phyloP scores from a whole-genome alignment of 2,888 invertebrate species.

The Eilema depressum region DNA sequence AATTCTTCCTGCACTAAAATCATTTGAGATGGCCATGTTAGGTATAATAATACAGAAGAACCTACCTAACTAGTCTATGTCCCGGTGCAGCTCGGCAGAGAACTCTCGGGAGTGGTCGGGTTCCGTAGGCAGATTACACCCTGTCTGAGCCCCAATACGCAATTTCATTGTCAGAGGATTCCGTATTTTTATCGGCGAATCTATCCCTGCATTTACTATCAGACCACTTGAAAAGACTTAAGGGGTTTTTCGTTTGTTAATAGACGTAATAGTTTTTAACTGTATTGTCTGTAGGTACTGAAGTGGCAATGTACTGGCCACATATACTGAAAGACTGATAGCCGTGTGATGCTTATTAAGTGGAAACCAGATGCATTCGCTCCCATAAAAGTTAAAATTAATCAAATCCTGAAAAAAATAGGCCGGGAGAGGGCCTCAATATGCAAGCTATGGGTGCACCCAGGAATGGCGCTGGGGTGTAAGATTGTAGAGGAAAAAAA shows the following conservation, averaged over 20 bases:
- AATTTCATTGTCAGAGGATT: constrained; percentile 83
- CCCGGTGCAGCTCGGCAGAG: constrained; percentile 68
- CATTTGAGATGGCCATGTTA: background rate
- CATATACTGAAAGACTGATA: no score
- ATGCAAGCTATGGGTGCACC: no score
- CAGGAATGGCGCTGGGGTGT: no score
- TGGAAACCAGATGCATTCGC: no score
- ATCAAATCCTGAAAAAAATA: no score
- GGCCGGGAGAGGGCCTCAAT: no score
- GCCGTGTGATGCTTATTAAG: no score
- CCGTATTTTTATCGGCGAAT: constrained; percentile 80
- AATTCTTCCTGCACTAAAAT: background rate
- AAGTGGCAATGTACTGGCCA: no score
- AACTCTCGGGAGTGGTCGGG: constrained; percentile 81
- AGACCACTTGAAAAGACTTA: constrained; percentile 59
- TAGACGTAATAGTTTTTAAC: background rate
- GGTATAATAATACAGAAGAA: background rate
- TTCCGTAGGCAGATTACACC: constrained; percentile 84
- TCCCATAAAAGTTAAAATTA: no score
- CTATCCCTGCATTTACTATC: constrained; percentile 68
- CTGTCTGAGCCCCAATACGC: constrained; percentile 85
- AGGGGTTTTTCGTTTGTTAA: constrained; percentile 17
- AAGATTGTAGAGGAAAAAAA: no score
- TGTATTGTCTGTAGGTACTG: background rate
- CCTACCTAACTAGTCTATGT: constrained; percentile 57